A percentile compares a stretch with the other conserved stretches of the same genome.
Evolutionary conservation across 2,113 vertebrate genomes (phyloP).

Genomic region (Nyctibius bracteatus): DNA sequence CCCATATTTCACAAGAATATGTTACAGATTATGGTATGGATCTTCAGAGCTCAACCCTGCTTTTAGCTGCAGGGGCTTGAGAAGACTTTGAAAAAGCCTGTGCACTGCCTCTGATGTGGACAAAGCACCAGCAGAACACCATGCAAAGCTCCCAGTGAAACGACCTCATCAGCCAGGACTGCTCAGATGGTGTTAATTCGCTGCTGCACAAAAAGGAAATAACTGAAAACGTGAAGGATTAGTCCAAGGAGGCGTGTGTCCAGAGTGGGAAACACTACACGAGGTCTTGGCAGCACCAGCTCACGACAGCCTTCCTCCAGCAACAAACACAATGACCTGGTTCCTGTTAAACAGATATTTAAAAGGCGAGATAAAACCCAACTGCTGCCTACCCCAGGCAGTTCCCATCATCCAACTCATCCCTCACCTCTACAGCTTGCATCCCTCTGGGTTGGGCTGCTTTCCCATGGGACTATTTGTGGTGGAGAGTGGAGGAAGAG

Average conservation of each 20-base stretch:
- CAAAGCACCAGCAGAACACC: not conserved
- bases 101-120: not conserved
- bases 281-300: not conserved
- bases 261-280: not conserved
- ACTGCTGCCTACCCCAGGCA: not conserved
- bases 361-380: not conserved
- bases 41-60: not conserved
- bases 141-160: not conserved
- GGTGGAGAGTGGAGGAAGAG: not conserved
- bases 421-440: not conserved
- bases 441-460: not conserved
- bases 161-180: not conserved
- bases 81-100: not conserved
- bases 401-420: not conserved
- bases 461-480: not conserved
- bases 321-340: rapidly evolving
- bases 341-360: not conserved
- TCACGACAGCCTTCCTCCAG: not conserved
- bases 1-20: not conserved
- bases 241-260: not conserved
- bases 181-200: not conserved
- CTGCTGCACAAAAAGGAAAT: not conserved
- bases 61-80: not conserved
- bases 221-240: not conserved
- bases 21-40: not conserved